phyloP scores from a whole-genome alignment of 1,140 invertebrate genomes.

The Palaemon carinicauda region DNA sequence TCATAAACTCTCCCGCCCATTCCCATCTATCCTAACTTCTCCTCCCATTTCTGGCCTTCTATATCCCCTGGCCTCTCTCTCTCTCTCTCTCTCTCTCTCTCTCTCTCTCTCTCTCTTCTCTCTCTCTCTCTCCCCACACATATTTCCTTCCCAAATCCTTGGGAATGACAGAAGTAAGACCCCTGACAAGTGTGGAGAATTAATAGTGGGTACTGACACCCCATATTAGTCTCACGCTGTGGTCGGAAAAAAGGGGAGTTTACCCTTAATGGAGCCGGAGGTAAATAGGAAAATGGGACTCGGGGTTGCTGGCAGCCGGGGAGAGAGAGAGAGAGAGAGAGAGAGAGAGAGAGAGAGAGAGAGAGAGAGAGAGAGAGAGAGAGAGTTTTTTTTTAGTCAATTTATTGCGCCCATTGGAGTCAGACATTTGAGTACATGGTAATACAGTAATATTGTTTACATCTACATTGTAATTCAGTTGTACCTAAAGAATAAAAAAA shows the following conservation, averaged over 20 bases:
- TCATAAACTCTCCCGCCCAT: no score
- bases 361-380: neutral
- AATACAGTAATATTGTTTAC: no score
- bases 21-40: neutral
- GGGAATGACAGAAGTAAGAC: neutral
- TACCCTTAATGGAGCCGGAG: no score
- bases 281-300: no score
- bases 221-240: neutral
- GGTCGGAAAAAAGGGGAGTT: neutral
- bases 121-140: neutral
- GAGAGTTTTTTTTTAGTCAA: no score
- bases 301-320: neutral
- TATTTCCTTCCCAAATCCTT: neutral
- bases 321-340: neutral
- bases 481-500: no score
- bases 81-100: neutral
- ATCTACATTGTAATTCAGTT: no score
- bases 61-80: neutral
- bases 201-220: neutral
- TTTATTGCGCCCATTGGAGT: no score
- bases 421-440: no score
- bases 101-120: neutral
- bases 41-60: neutral
- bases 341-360: neutral
- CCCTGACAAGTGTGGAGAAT: constrained; percentile 37